Evolutionary conservation across 1,140 invertebrate genomes (phyloP).

Genomic region (Scaptodrosophila lebanonensis): DNA sequence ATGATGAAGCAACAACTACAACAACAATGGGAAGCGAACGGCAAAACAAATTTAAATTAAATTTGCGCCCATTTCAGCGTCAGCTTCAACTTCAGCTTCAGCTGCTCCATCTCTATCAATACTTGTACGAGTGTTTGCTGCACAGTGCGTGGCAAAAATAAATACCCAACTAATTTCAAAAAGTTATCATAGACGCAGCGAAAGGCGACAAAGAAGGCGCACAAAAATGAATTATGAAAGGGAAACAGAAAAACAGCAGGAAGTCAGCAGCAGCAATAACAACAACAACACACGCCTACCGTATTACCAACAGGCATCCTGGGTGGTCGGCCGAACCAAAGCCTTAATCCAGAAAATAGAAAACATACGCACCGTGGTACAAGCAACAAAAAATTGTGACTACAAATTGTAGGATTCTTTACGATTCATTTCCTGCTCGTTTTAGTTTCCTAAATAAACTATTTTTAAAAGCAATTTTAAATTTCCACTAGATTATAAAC

Average conservation of each 20-base stretch:
- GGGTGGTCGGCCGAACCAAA: too few species aligned
- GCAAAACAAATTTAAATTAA: constrained; percentile 52
- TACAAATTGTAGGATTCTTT: too few species aligned
- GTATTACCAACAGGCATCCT: constrained; percentile 1
- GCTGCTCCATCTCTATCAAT: neutral
- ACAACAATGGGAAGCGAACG: constrained; percentile 16
- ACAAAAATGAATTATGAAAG: constrained; percentile 1
- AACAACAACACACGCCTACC: neutral
- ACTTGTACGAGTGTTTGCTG: too few species aligned
- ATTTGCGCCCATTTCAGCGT: constrained; percentile 24
- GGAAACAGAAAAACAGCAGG: neutral
- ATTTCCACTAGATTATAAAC: too few species aligned
- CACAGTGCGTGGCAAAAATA: neutral
- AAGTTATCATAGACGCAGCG: neutral
- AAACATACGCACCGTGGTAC: too few species aligned
- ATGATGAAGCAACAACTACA: constrained; percentile 19
- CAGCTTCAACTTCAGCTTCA: constrained; percentile 20
- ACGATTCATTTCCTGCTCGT: too few species aligned
- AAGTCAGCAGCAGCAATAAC: constrained; percentile 21
- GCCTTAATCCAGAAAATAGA: neutral
- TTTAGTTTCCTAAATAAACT: too few species aligned
- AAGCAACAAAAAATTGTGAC: too few species aligned
- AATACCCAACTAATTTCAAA: constrained; percentile 9
- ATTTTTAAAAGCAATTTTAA: too few species aligned
- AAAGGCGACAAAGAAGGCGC: neutral